A percentile compares a stretch with the other conserved stretches of the same genome.
phyloP scores from a whole-genome alignment of 2,888 invertebrate genomes.

The Carpatolechia fugitivella region DNA sequence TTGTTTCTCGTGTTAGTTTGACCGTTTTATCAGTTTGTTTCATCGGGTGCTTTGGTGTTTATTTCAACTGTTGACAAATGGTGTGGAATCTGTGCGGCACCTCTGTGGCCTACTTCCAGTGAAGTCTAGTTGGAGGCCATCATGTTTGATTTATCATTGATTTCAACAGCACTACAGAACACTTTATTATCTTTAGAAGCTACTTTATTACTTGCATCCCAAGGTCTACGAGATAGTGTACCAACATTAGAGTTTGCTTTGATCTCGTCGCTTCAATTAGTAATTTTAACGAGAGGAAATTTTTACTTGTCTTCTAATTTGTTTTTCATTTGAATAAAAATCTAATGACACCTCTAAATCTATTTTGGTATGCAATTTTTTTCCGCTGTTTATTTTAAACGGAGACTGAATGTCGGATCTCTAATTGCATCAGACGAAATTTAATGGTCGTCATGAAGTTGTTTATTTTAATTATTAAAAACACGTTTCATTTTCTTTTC shows the following conservation, averaged over 20 bases:
- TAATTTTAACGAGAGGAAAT: constrained; percentile 1
- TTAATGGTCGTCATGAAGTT: background rate
- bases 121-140: background rate
- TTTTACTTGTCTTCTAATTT: background rate
- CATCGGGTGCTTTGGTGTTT: constrained; percentile 8
- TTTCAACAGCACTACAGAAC: constrained; percentile 7
- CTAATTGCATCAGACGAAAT: background rate
- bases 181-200: constrained; percentile 9
- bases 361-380: background rate
- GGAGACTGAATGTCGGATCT: background rate
- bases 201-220: background rate
- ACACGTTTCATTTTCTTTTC: background rate
- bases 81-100: background rate
- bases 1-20: constrained; percentile 4
- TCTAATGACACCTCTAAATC: background rate
- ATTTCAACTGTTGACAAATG: constrained; percentile 15
- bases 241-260: background rate
- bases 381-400: background rate
- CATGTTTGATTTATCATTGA: constrained; percentile 5
- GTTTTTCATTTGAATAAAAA: background rate
- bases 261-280: constrained; percentile 6
- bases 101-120: constrained; percentile 12
- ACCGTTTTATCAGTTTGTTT: constrained; percentile 9
- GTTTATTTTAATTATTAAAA: background rate
- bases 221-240: background rate